phyloP scores from a whole-genome alignment of 1,140 invertebrate genomes.

The Pinna nobilis region DNA sequence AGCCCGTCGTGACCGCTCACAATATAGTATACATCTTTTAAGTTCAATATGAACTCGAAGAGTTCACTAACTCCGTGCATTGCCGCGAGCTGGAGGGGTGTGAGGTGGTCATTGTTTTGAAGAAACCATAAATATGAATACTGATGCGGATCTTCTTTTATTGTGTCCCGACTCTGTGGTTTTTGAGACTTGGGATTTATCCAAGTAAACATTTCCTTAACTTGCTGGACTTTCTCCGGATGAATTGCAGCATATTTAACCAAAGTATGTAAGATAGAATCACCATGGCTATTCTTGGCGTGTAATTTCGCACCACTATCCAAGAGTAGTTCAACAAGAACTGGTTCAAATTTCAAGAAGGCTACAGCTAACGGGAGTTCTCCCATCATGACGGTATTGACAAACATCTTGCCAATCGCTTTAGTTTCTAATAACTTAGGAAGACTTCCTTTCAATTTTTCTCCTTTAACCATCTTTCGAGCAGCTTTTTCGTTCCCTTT shows the following conservation, averaged over 20 bases:
- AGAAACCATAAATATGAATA: constrained; percentile 47
- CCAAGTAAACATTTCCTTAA: constrained; percentile 51
- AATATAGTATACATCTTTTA: constrained; percentile 49
- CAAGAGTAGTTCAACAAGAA: constrained; percentile 48
- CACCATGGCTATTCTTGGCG: constrained; percentile 43
- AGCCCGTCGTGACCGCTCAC: constrained; percentile 48
- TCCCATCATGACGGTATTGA: constrained; percentile 62
- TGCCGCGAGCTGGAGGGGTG: constrained; percentile 54
- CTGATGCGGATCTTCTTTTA: too few relatives aligned
- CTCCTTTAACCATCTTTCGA: constrained; percentile 28
- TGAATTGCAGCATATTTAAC: constrained; percentile 53
- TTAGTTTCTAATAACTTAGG: constrained; percentile 30
- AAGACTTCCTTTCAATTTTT: constrained; percentile 6
- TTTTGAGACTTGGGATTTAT: too few relatives aligned
- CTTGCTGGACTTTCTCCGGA: constrained; percentile 46
- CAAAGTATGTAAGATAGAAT: constrained; percentile 57
- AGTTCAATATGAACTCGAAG: constrained; percentile 49
- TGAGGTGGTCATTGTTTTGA: constrained; percentile 47
- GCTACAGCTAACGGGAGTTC: constrained; percentile 57
- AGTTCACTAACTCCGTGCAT: constrained; percentile 43
- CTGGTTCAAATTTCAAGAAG: constrained; percentile 48
- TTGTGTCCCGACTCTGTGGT: too few relatives aligned
- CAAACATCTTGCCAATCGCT: constrained; percentile 52
- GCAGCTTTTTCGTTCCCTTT: constrained; percentile 49
- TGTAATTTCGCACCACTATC: constrained; percentile 40